Evolutionary conservation across 2,888 invertebrate genomes (phyloP).

Genomic region (Metallyticus violacea): DNA sequence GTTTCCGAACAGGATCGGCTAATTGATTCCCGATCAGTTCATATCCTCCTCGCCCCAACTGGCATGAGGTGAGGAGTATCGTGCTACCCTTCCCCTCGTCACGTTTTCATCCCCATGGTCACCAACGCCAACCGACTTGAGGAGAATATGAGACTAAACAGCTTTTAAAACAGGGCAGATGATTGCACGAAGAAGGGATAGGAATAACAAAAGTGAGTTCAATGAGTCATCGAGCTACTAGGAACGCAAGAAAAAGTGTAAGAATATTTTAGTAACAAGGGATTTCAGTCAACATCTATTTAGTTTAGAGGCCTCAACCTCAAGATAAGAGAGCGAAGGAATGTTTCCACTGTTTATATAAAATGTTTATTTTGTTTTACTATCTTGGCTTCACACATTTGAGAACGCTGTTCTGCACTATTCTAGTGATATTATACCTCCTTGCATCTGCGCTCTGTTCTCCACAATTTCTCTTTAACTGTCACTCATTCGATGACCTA

Average conservation of each 20-base stretch:
- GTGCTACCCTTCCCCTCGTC: background rate
- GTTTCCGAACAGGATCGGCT: constrained; percentile 5
- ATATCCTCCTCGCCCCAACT: background rate
- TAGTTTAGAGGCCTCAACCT: too few relatives aligned
- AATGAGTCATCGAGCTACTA: background rate
- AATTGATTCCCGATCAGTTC: constrained; percentile 23
- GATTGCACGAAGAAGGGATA: background rate
- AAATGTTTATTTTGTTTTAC: too few relatives aligned
- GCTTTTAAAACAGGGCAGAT: background rate
- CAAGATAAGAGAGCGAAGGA: too few relatives aligned
- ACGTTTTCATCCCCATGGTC: background rate
- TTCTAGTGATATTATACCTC: too few relatives aligned
- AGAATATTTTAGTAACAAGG: too few relatives aligned
- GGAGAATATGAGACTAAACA: constrained; percentile 5
- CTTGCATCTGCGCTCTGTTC: too few relatives aligned
- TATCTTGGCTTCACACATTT: too few relatives aligned
- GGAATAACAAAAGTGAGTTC: background rate
- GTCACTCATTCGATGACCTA: too few relatives aligned
- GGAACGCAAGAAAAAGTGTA: background rate
- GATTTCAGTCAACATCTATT: background rate
- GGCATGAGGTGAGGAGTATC: background rate
- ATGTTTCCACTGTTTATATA: too few relatives aligned
- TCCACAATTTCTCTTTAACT: too few relatives aligned
- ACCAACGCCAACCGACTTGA: background rate
- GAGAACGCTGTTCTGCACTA: too few relatives aligned